Evolutionary conservation across 2,113 vertebrate genomes (phyloP).

Genomic region (Tyrannus savana): DNA sequence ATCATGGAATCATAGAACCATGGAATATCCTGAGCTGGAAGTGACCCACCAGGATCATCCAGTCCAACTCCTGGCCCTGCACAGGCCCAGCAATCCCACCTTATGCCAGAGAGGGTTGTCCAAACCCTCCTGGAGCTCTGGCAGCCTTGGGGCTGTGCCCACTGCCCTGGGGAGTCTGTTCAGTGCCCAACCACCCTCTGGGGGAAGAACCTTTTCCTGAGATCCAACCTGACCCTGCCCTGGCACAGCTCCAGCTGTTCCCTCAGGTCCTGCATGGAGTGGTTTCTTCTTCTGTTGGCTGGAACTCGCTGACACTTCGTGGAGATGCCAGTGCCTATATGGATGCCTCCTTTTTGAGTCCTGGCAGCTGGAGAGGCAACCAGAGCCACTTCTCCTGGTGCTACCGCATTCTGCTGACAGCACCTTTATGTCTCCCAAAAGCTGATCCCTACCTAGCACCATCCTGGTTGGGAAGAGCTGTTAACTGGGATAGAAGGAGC

Average conservation of each 20-base stretch:
- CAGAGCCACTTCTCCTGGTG: background rate
- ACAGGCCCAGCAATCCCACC: background rate
- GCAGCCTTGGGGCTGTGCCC: background rate
- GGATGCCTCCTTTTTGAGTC: background rate
- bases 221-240: background rate
- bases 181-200: background rate
- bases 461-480: background rate
- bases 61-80: background rate
- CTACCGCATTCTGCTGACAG: background rate
- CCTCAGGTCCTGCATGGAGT: background rate
- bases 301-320: background rate
- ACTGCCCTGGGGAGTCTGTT: rapidly evolving
- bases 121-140: background rate
- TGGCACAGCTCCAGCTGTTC: background rate
- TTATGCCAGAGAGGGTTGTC: background rate
- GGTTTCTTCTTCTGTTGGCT: background rate
- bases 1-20: background rate
- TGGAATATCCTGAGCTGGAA: background rate
- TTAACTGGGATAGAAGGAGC: background rate
- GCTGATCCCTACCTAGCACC: background rate
- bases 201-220: background rate
- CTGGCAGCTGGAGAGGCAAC: background rate
- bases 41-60: background rate
- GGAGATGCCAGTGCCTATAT: background rate
- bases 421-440: background rate